Percentiles rank a stretch among this genome's conserved stretches.
These are phyloP conservation scores for Ptychochromis oligacanthus DNA, from an alignment of 2,113 vertebrate genomes.

Conservation along the genomic window DNA sequence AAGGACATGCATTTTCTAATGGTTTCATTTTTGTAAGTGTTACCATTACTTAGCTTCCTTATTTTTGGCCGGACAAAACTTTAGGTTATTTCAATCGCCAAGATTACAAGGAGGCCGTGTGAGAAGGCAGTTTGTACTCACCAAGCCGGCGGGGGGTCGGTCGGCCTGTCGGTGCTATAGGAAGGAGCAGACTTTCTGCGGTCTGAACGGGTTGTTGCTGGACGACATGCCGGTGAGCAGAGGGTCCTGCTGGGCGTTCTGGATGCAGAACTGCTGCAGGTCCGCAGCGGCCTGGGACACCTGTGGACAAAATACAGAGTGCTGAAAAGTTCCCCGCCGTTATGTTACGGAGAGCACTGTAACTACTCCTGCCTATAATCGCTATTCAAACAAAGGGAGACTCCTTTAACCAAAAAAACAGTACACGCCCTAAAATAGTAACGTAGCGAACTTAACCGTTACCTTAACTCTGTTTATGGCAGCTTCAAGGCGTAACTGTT, in stretches of 20 bases:
- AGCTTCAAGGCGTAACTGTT: constrained; percentile 91
- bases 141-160: neutral
- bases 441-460: neutral
- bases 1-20: neutral
- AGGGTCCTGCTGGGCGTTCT: constrained; percentile 96
- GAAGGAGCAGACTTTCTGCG: constrained; percentile 96
- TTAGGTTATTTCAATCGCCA: neutral
- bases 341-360: rapidly evolving
- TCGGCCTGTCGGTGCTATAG: constrained; percentile 75
- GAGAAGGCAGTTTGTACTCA: constrained; percentile 11
- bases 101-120: neutral
- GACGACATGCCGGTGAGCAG: constrained; percentile 93
- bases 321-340: neutral
- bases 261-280: constrained; percentile 95
- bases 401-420: neutral
- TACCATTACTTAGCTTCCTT: neutral
- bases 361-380: neutral
- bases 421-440: constrained; percentile 26
- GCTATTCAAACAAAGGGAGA: neutral
- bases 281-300: constrained; percentile 96
- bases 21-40: neutral
- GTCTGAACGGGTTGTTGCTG: constrained; percentile 95
- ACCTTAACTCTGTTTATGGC: constrained; percentile 92
- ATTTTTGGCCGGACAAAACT: neutral
- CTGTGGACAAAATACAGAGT: constrained; percentile 63